phyloP scores from a whole-genome alignment of 23 tunicate genomes.

The Halocynthia roretzi region DNA sequence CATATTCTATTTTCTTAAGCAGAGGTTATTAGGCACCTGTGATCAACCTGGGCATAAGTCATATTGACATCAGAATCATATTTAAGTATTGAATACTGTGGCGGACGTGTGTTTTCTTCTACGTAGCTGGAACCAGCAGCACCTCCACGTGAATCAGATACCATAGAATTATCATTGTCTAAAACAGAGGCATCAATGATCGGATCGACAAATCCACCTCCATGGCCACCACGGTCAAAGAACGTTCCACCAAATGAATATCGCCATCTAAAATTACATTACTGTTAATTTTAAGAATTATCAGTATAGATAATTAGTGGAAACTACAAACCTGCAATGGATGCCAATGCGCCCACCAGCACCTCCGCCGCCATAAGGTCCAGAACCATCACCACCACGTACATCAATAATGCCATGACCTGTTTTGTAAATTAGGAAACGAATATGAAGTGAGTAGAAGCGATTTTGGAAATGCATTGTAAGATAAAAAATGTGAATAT shows the following conservation, averaged over 20 bases:
- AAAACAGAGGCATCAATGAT: neutral
- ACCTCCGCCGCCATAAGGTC: constrained; percentile 21
- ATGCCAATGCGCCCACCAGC: constrained; percentile 30
- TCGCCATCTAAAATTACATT: neutral
- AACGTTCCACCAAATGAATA: constrained; percentile 16
- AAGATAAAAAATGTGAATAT: neutral
- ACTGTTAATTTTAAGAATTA: neutral
- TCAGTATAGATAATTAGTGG: too few relatives aligned
- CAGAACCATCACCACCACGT: constrained; percentile 17
- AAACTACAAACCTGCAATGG: constrained; percentile 1
- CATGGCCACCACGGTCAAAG: constrained; percentile 23
- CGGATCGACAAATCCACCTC: constrained; percentile 2
- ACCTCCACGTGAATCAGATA: constrained; percentile 17
- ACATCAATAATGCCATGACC: constrained; percentile 30
- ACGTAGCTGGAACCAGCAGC: constrained; percentile 26
- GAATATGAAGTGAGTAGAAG: too few relatives aligned
- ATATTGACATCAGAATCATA: constrained; percentile 7
- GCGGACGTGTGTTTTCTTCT: constrained; percentile 28
- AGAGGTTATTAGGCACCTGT: neutral
- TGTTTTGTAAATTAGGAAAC: neutral
- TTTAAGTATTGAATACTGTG: constrained; percentile 22
- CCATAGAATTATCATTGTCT: constrained; percentile 4
- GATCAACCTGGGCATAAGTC: constrained; percentile 22
- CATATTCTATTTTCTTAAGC: too few relatives aligned
- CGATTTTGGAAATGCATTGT: too few relatives aligned